Evolutionary conservation across 2,797 vertebrate genomes (phyloP).

Genomic region (Numenius phaeopus): DNA sequence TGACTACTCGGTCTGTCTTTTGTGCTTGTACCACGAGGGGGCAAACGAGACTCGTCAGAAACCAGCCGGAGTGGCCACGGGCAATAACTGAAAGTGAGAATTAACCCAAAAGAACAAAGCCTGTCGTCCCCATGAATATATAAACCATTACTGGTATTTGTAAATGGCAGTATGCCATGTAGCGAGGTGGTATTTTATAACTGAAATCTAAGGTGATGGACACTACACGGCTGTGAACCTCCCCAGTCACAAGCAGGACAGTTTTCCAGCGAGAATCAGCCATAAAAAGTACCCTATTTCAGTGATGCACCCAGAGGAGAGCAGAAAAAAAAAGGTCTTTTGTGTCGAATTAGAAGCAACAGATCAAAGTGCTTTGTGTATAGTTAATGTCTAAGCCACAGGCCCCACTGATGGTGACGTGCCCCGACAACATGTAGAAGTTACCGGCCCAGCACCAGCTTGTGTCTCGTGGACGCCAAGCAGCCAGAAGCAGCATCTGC

Average conservation of each 20-base stretch:
- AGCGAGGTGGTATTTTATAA: neutral
- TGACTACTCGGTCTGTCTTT: neutral
- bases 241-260: neutral
- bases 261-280: neutral
- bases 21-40: conserved; percentile 27
- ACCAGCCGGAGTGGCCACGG: rapidly evolving
- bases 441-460: neutral
- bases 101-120: neutral
- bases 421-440: neutral
- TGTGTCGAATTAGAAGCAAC: neutral
- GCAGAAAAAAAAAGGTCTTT: neutral
- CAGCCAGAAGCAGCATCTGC: neutral
- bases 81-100: neutral
- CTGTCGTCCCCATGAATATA: rapidly evolving
- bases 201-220: neutral
- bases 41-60: conserved; percentile 32
- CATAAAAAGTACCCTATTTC: neutral
- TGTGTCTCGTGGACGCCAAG: neutral
- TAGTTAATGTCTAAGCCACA: neutral
- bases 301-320: neutral
- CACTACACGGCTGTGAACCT: rapidly evolving
- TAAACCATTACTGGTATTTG: rapidly evolving
- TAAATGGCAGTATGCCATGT: rapidly evolving
- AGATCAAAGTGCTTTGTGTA: neutral
- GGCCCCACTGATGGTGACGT: neutral